Evolutionary conservation across 2,113 vertebrate species (phyloP).

Genomic region (Hystrix cristata): DNA sequence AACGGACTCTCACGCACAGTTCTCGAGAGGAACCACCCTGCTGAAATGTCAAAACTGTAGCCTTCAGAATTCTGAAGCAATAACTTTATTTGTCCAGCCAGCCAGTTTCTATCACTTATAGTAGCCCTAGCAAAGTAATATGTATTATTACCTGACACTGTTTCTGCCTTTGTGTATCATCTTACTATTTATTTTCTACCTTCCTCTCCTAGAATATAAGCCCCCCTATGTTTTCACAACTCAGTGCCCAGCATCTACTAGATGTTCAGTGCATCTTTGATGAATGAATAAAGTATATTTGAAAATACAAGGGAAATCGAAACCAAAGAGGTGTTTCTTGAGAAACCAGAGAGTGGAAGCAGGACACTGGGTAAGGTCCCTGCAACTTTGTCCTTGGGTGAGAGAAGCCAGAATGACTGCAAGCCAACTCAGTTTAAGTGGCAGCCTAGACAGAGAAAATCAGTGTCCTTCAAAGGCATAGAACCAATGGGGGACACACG

Average conservation of each 20-base stretch:
- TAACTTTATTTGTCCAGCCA: background rate
- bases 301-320: background rate
- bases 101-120: background rate
- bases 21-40: background rate
- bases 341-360: background rate
- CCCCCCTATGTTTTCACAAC: background rate
- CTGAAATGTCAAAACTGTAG: background rate
- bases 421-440: background rate
- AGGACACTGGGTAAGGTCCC: too few relatives aligned
- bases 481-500: background rate
- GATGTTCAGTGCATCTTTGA: background rate
- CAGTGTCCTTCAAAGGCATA: background rate
- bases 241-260: background rate
- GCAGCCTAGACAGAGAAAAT: background rate
- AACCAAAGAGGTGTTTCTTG: background rate
- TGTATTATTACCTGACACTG: background rate
- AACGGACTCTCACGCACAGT: background rate
- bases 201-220: background rate
- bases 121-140: background rate
- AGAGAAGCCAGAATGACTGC: background rate
- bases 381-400: fast-evolving
- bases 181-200: background rate
- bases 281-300: background rate
- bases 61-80: background rate
- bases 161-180: background rate